Evolutionary conservation across 2,888 invertebrate genomes (phyloP).

Genomic region (Aleiodes leptofemur): DNA sequence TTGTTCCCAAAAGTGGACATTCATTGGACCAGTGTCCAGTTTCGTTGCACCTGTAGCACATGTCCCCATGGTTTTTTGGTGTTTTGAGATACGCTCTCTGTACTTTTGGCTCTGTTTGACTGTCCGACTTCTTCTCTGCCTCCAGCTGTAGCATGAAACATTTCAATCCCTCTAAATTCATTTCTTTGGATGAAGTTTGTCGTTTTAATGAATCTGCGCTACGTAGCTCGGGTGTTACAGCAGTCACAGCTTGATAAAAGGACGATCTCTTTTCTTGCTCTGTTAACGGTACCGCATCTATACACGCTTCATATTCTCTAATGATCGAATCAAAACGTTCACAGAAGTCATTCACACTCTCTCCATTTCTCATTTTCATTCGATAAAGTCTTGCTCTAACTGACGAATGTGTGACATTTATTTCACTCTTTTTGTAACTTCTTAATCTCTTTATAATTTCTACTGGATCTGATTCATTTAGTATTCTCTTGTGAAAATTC

Average conservation of each 20-base stretch:
- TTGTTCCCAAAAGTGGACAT: slow-evolving; percentile 16
- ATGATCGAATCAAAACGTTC: slow-evolving; percentile 50
- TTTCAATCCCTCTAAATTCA: slow-evolving; percentile 49
- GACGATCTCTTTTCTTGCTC: slow-evolving; percentile 51
- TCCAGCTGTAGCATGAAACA: slow-evolving; percentile 47
- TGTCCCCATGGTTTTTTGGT: neutral
- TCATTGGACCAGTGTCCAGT: slow-evolving; percentile 44
- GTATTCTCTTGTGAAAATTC: slow-evolving; percentile 51
- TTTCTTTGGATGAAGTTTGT: slow-evolving; percentile 39
- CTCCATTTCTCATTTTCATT: slow-evolving; percentile 48
- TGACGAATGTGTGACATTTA: slow-evolving; percentile 50
- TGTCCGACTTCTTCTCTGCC: slow-evolving; percentile 43
- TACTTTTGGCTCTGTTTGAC: slow-evolving; percentile 27
- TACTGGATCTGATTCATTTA: slow-evolving; percentile 48
- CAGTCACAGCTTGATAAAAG: slow-evolving; percentile 46
- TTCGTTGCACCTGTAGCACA: slow-evolving; percentile 42
- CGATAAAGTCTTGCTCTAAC: slow-evolving; percentile 49
- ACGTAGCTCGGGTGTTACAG: slow-evolving; percentile 39
- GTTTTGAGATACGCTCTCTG: slow-evolving; percentile 4
- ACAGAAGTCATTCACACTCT: slow-evolving; percentile 51
- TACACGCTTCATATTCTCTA: slow-evolving; percentile 50
- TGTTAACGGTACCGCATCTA: slow-evolving; percentile 45
- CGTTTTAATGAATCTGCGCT: slow-evolving; percentile 42
- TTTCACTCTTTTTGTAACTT: slow-evolving; percentile 44
- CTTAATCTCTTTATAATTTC: slow-evolving; percentile 50